Evolutionary conservation across 2,113 vertebrate genomes (phyloP).

Genomic region (Aspidoscelis tigris): DNA sequence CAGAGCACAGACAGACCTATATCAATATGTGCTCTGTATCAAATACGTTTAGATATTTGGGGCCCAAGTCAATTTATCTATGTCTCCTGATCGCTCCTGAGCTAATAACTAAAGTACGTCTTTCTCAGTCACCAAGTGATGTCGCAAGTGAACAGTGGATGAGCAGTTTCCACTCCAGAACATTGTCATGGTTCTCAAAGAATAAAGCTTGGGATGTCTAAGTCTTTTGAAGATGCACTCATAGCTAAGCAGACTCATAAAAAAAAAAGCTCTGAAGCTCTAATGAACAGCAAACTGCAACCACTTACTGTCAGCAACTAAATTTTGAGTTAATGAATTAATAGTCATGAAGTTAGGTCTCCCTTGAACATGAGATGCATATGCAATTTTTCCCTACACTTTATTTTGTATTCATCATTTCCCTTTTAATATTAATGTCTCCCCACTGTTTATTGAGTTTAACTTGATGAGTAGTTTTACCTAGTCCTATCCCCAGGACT

Average conservation of each 20-base stretch:
- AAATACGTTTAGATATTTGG: too few species aligned
- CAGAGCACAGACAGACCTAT: too few species aligned
- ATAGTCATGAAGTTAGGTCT: slow-evolving; percentile 55
- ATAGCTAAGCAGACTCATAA: slow-evolving; percentile 40
- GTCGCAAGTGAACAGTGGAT: background rate
- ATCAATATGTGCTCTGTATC: too few species aligned
- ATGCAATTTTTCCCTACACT: slow-evolving; percentile 48
- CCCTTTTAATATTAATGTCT: slow-evolving; percentile 65
- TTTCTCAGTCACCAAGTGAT: background rate
- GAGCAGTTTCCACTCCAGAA: background rate
- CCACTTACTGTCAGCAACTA: slow-evolving; percentile 49
- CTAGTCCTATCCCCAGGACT: slow-evolving; percentile 40
- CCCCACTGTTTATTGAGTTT: slow-evolving; percentile 62
- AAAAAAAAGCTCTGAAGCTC: slow-evolving; percentile 38
- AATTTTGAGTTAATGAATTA: slow-evolving; percentile 53
- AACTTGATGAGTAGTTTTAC: slow-evolving; percentile 16
- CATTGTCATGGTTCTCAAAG: too few species aligned
- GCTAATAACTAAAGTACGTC: background rate
- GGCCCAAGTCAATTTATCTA: too few species aligned
- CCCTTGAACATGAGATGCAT: slow-evolving; percentile 56
- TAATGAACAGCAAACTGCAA: slow-evolving; percentile 30
- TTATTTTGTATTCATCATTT: slow-evolving; percentile 57
- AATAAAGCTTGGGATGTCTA: too few species aligned
- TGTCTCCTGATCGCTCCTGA: background rate
- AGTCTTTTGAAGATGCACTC: slow-evolving; percentile 6